These are phyloP conservation scores for Sebastolobus altivelis DNA, from an alignment of 2,797 vertebrate genomes.

Conservation along the genomic window DNA sequence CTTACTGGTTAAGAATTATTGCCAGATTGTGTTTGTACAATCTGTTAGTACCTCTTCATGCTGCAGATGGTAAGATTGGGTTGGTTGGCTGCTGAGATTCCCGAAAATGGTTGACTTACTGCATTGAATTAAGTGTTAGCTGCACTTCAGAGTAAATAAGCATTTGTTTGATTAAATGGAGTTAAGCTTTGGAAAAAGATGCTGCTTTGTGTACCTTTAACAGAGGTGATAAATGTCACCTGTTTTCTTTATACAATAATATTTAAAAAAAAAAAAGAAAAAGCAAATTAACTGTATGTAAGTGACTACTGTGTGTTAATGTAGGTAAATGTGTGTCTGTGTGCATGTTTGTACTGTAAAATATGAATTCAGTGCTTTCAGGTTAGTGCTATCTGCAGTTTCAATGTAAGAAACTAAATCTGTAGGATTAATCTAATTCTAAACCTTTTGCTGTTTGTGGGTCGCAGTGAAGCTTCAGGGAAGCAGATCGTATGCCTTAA, in stretches of 20 bases:
- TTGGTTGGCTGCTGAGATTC: conserved; percentile 20
- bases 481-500: not conserved
- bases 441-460: conserved; percentile 8
- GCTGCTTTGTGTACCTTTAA: not conserved
- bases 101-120: not conserved
- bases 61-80: conserved; percentile 35
- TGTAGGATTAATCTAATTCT: not conserved
- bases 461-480: conserved; percentile 20
- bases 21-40: not conserved
- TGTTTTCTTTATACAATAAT: not conserved
- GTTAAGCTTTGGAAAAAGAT: not conserved
- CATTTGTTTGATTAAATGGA: not conserved
- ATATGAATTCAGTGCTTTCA: conserved; percentile 3
- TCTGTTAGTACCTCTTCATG: not conserved
- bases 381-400: conserved; percentile 12
- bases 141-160: conserved; percentile 20
- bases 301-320: conserved; percentile 10
- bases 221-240: not conserved
- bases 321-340: conserved; percentile 4
- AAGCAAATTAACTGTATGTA: not conserved
- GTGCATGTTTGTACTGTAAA: conserved; percentile 13
- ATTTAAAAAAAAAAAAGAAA: too few species aligned
- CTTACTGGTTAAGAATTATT: conserved; percentile 2
- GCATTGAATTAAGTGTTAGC: conserved; percentile 5
- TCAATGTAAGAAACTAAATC: conserved; percentile 3